phyloP scores from a whole-genome alignment of 37 sponge, comb jelly and placozoan genomes.

The Ianthella basta region DNA sequence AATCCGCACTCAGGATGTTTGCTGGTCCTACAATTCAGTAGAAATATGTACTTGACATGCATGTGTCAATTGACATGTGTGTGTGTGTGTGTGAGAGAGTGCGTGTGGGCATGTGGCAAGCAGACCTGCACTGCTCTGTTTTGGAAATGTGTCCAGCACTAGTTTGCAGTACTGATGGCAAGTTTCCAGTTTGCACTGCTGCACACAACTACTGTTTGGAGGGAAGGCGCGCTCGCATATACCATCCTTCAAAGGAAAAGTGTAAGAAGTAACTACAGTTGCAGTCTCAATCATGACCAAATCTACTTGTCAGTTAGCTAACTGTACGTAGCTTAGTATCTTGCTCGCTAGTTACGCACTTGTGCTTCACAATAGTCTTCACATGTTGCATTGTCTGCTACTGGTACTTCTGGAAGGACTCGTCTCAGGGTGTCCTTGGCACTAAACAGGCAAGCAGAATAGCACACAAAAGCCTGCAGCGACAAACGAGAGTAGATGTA shows the following conservation, averaged over 20 bases:
- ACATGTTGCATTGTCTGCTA: neutral
- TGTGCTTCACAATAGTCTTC: neutral
- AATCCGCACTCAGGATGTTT: too few species aligned
- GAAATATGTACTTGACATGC: too few species aligned
- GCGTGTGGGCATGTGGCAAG: too few species aligned
- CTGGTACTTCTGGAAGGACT: neutral
- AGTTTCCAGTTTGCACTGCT: neutral
- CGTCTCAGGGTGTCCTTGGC: neutral
- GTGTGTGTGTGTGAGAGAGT: too few species aligned
- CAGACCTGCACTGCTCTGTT: too few species aligned
- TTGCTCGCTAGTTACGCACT: too few species aligned
- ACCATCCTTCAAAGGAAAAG: neutral
- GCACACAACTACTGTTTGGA: neutral
- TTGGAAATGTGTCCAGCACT: too few species aligned
- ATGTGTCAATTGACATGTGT: too few species aligned
- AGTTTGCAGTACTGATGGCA: neutral
- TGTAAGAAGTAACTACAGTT: neutral
- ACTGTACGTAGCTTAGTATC: too few species aligned
- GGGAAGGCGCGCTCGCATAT: slow-evolving; percentile 9
- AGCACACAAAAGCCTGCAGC: slow-evolving; percentile 21
- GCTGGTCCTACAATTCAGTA: too few species aligned
- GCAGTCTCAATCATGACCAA: neutral
- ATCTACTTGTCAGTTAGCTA: neutral
- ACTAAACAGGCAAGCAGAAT: neutral
- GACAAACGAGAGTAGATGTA: too few species aligned